Evolutionary conservation across 2,113 vertebrate species (phyloP), one percentile per base, ranked within the genome.

Genomic region (Ascaphus truei): DNA sequence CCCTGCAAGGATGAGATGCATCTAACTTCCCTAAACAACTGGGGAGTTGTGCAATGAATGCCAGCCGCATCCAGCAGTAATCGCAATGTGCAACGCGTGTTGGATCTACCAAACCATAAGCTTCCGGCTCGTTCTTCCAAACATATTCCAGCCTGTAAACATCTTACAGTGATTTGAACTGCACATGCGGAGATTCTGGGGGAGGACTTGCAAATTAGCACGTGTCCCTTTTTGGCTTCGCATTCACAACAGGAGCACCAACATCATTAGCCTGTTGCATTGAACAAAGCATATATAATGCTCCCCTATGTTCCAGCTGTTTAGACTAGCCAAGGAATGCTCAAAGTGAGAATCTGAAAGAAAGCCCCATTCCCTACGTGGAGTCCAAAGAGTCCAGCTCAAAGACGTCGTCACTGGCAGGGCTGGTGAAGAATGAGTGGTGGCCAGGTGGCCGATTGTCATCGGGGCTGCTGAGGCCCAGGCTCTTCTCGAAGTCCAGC

Each of bases 401-500:
- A 30, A 94, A 94, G 76, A 91, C 88, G 2, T 88, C 88, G 43
- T 91, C 89, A 39, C 89, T 91, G 72, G 90, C 89, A 1, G 92
- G 91, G 3, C 91, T 89, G 62, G 90, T 92, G 73, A 93, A 94
- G 77, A 88, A 92, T 22, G 86, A 85, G 51, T 55, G 76, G 51
- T 55, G 76, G 67, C 84, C 74, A 3, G 63, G 72, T 1, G 87
- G 69, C 7, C 80, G 66, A 45, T 86, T 79, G 7, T 90, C 88
- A 58, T 81, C 89, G 30, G 84, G 88, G 61, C 86, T 88, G 79
- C 80, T 83, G 43, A 89, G 83, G 59, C 87, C 86, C 74, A 95
- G 84, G 4, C 87, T 92, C 47, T 85, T 85, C 79, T 95, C 93
- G 36, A 94, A 95, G 83, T 94, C 93, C 76, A 94, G 80, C 63